These are phyloP conservation scores for Bolinopsis microptera DNA, from an alignment of 37 sponge, comb jelly and placozoan genomes.

Conservation along the genomic window DNA sequence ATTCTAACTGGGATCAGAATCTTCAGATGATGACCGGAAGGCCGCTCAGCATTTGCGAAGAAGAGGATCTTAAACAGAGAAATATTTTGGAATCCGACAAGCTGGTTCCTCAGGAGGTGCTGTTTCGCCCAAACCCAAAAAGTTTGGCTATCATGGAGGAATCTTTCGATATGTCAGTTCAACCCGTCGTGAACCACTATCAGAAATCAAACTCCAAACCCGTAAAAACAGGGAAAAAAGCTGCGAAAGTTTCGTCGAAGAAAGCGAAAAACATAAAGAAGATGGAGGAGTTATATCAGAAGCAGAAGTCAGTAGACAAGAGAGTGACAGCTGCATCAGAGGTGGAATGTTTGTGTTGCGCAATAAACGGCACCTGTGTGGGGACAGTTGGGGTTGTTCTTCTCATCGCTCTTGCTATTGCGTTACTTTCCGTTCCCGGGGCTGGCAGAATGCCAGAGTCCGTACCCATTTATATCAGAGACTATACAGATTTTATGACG, in stretches of 20 bases:
- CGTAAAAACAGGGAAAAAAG: background rate
- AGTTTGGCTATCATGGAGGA: background rate
- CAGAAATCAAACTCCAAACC: background rate
- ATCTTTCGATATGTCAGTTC: background rate
- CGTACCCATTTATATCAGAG: conserved; percentile 9
- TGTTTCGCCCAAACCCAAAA: background rate
- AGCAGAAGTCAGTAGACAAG: conserved; percentile 43
- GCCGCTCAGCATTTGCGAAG: background rate
- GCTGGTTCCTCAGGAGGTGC: background rate
- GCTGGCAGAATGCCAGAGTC: conserved; percentile 65
- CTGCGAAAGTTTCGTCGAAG: background rate
- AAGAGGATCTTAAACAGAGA: background rate
- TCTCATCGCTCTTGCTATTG: conserved; percentile 8
- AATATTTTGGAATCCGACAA: background rate
- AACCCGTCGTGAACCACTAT: background rate
- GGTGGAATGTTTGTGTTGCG: conserved; percentile 53
- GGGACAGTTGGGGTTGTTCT: conserved; percentile 36
- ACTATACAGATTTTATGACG: background rate
- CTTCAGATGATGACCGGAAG: background rate
- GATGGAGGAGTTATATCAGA: background rate
- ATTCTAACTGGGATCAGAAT: background rate
- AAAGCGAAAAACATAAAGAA: background rate
- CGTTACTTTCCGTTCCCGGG: conserved; percentile 44
- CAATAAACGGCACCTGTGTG: conserved; percentile 37
- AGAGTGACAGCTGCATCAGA: background rate